Percentiles rank a stretch among this genome's conserved stretches.
phyloP scores from a whole-genome alignment of 1,140 invertebrate genomes.

The Rhyzopertha dominica region DNA sequence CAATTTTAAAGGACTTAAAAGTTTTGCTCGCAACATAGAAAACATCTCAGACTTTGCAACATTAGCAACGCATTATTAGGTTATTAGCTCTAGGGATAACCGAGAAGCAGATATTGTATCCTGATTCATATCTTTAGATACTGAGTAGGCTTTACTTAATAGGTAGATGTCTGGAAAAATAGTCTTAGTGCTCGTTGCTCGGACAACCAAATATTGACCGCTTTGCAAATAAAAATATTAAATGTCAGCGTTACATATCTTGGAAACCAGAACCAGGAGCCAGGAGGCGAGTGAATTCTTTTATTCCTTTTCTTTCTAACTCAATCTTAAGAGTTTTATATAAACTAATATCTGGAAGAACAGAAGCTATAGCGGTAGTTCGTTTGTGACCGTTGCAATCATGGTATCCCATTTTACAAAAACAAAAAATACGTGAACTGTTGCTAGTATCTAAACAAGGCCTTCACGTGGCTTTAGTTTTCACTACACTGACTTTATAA shows the following conservation, averaged over 20 bases:
- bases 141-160: slow-evolving; percentile 6
- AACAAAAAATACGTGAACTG: slow-evolving; percentile 4
- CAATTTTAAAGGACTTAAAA: slow-evolving; percentile 27
- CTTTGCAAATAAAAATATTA: slow-evolving; percentile 28
- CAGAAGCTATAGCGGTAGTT: slow-evolving; percentile 30
- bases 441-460: slow-evolving; percentile 10
- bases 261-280: slow-evolving; percentile 24
- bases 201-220: slow-evolving; percentile 26
- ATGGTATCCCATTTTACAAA: slow-evolving; percentile 31
- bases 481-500: too few relatives aligned
- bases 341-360: slow-evolving; percentile 28
- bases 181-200: slow-evolving; percentile 12
- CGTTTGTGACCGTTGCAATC: slow-evolving; percentile 38
- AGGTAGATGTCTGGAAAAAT: slow-evolving; percentile 18
- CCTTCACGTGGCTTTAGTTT: too few relatives aligned
- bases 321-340: slow-evolving; percentile 25
- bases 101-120: slow-evolving; percentile 22
- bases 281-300: not conserved
- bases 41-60: slow-evolving; percentile 6
- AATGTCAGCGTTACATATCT: slow-evolving; percentile 27
- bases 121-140: slow-evolving; percentile 8
- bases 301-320: slow-evolving; percentile 16
- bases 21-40: slow-evolving; percentile 17
- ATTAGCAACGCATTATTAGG: slow-evolving; percentile 19
- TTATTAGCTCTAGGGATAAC: slow-evolving; percentile 29